Conservation (phyloP, 2,797 vertebrate genomes). For the Characodon lateralis region DNA sequence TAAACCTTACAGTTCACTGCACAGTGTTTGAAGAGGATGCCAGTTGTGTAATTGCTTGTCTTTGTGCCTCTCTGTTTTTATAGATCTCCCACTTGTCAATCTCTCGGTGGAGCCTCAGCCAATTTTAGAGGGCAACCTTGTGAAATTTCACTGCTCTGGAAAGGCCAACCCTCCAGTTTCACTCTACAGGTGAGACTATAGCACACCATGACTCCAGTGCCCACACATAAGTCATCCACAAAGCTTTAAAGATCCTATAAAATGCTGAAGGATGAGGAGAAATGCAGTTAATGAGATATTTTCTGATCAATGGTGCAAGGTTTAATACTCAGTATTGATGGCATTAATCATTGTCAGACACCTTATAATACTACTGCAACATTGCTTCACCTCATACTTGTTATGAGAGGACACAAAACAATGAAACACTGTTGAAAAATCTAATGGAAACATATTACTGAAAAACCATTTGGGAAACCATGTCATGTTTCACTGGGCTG, state of each 20-base stretch:
- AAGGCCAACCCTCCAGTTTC: conserved; percentile 97
- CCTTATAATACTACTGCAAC: conserved; percentile 41
- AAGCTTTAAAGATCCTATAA: conserved; percentile 4
- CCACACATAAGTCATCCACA: not conserved
- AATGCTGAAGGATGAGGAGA: conserved; percentile 1
- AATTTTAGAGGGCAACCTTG: conserved; percentile 91
- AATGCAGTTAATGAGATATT: conserved; percentile 15
- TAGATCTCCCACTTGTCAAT: conserved; percentile 96
- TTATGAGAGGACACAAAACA: conserved; percentile 40
- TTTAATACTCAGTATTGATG: conserved; percentile 54
- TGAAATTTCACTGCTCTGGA: conserved; percentile 95
- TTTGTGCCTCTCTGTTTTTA: conserved; percentile 49
- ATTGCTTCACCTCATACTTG: conserved; percentile 37
- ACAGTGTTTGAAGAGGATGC: conserved; percentile 35
- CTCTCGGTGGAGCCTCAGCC: conserved; percentile 96
- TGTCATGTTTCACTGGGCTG: conserved; percentile 52
- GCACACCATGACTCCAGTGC: not conserved
- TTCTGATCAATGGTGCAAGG: conserved; percentile 31
- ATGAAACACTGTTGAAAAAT: conserved; percentile 35
- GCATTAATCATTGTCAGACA: conserved; percentile 58
- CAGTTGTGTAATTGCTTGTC: conserved; percentile 49
- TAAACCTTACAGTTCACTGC: conserved; percentile 32
- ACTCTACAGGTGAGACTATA: conserved; percentile 89
- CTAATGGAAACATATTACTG: conserved; percentile 46
- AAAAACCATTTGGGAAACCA: conserved; percentile 47